Evolutionary conservation across 2,888 invertebrate species (phyloP), one percentile per base, ranked within the genome.

Genomic region (Thecocarcelia acutangulata): DNA sequence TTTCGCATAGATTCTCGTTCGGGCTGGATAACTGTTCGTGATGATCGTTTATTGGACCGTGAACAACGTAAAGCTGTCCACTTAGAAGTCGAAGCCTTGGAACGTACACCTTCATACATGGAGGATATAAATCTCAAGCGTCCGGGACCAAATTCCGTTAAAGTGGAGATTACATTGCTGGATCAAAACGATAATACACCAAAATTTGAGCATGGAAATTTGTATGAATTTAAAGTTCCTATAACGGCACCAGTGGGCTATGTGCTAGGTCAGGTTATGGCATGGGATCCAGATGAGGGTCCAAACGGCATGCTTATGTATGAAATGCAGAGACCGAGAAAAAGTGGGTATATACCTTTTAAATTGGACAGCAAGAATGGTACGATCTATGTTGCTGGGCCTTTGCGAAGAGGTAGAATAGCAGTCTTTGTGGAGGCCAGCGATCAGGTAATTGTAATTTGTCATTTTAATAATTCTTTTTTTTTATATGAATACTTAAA

Each of bases 181-280:
- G 97, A 98, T 88, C 96, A 97, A 15, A 98, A 98, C 88, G 97
- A 98, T 88, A 97, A 97, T 86, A 96, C 96, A 85, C 97, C 98
- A 0, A 94, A 94, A 28, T 97, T 97, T 87, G 93, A 96, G 24
- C 95, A 96, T 3, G 95, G 94, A 73, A 97, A 97, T 89, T 91
- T 97, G 5, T 97, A 97, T 86, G 95, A 96, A 87, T 96, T 97
- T 86, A 91, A 92, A 61, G 93, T 96, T 0, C 93, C 93, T 72
- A 93, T 94, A 0, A 94, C 95, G 76, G 93, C 94, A 0, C 92
- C 93, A 79, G 90, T 94, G 40, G 95, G 95, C 0, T 93, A 94
- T n/a, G 91, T 93, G 28, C 93, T 97, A 48, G 97, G 97, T 1
- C 94, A 93, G 89, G 94, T 97, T 0, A 93, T 93, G 87, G 97